Conservation (phyloP, 2,888 invertebrate genomes). For the Lepidocyrtoides sp. region DNA sequence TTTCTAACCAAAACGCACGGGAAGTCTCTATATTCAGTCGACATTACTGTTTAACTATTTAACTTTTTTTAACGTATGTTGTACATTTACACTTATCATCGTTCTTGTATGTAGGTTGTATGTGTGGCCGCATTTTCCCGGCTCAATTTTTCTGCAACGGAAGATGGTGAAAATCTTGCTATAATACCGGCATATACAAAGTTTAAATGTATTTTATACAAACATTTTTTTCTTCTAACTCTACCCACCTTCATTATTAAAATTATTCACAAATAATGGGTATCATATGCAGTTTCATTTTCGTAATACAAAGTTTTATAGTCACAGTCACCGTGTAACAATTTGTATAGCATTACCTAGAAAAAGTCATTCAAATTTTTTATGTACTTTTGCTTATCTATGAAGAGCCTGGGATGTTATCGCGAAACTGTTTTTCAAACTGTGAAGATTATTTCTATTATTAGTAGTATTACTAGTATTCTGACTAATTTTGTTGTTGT, state of each 20-base stretch:
- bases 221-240: not conserved
- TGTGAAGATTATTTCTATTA: not conserved
- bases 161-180: not conserved
- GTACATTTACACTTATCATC: not conserved
- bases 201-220: not conserved
- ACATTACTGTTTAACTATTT: not conserved
- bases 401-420: not conserved
- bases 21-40: constrained; percentile 27
- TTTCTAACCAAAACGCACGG: not conserved
- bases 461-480: not conserved
- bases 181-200: not conserved
- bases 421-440: not conserved
- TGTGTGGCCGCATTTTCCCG: not conserved
- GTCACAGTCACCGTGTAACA: constrained; percentile 49
- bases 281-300: not conserved
- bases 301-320: constrained; percentile 55
- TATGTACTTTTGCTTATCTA: constrained; percentile 38
- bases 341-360: not conserved
- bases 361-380: not conserved
- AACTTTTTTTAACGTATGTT: not conserved
- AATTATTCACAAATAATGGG: not conserved
- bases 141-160: not conserved
- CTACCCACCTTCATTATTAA: not conserved
- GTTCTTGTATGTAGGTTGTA: not conserved
- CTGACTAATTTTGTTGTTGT: not conserved